A percentile compares a stretch with the other conserved stretches of the same genome.
These are phyloP conservation scores for Drosophila austrosaltans DNA, from an alignment of 2,888 invertebrate genomes.

Conservation along the genomic window DNA sequence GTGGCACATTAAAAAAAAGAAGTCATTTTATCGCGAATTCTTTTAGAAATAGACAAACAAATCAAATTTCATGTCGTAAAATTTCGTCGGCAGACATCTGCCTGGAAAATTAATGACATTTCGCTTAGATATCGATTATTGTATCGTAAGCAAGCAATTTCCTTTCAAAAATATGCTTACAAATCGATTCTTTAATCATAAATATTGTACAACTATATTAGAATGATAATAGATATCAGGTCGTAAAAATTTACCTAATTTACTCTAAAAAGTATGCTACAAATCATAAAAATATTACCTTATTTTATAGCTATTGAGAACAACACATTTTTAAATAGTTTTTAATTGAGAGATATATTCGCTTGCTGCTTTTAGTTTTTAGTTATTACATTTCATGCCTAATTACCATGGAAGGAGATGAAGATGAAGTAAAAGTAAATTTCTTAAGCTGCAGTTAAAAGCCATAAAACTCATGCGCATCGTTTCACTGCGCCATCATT, in stretches of 20 bases:
- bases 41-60: neutral
- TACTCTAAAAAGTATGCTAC: neutral
- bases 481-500: conserved; percentile 41
- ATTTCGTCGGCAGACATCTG: neutral
- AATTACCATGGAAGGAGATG: conserved; percentile 54
- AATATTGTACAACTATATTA: neutral
- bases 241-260: neutral
- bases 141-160: neutral
- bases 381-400: conserved; percentile 42
- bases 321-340: neutral
- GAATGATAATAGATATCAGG: neutral
- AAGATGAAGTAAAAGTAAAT: conserved; percentile 46
- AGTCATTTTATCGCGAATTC: neutral
- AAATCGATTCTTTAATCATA: neutral
- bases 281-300: too few relatives aligned
- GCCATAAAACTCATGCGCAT: conserved; percentile 73
- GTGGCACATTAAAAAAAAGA: neutral
- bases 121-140: neutral
- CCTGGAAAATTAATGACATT: neutral
- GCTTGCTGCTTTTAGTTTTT: conserved; percentile 11
- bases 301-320: too few relatives aligned
- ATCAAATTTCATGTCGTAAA: neutral
- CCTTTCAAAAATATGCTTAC: neutral
- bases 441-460: conserved; percentile 74
- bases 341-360: neutral